These are phyloP conservation scores for Anoura caudifer DNA, from an alignment of 2,113 vertebrate genomes.

Conservation along the genomic window DNA sequence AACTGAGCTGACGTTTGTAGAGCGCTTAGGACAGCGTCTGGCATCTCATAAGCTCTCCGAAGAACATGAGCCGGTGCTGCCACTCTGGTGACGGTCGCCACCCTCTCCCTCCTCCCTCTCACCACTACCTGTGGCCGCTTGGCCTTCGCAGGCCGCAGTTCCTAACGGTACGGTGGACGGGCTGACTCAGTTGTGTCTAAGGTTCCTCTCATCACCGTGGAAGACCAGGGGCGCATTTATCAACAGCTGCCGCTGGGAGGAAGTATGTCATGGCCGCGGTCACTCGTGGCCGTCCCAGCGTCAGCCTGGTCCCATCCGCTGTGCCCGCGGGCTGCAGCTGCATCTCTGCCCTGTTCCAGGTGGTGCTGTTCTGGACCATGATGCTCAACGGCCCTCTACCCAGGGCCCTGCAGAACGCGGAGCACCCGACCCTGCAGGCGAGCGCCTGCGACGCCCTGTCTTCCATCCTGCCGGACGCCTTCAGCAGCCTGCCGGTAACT, in stretches of 20 bases:
- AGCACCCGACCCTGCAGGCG: constrained; percentile 92
- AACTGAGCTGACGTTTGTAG: neutral
- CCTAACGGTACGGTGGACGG: neutral
- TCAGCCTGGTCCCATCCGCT: neutral
- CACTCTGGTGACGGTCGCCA: fast-evolving
- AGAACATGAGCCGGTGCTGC: neutral
- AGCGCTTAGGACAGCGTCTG: neutral
- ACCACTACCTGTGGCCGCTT: fast-evolving
- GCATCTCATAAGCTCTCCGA: neutral
- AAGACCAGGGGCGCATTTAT: neutral
- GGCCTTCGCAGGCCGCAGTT: neutral
- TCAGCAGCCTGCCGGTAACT: constrained; percentile 88
- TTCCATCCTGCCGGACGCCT: constrained; percentile 94
- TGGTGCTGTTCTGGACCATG: constrained; percentile 91
- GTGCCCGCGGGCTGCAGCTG: neutral
- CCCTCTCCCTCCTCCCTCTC: neutral
- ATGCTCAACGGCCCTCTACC: constrained; percentile 92
- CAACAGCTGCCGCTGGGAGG: neutral
- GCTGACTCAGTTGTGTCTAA: neutral
- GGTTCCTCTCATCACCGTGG: neutral
- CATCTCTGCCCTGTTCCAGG: constrained; percentile 77
- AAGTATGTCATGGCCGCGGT: fast-evolving
- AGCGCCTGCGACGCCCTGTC: constrained; percentile 94
- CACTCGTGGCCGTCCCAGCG: neutral
- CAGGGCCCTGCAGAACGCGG: constrained; percentile 88